Base-by-base conservation (phyloP, 2,113 vertebrate species). In the Hoplias malabaricus region DNA sequence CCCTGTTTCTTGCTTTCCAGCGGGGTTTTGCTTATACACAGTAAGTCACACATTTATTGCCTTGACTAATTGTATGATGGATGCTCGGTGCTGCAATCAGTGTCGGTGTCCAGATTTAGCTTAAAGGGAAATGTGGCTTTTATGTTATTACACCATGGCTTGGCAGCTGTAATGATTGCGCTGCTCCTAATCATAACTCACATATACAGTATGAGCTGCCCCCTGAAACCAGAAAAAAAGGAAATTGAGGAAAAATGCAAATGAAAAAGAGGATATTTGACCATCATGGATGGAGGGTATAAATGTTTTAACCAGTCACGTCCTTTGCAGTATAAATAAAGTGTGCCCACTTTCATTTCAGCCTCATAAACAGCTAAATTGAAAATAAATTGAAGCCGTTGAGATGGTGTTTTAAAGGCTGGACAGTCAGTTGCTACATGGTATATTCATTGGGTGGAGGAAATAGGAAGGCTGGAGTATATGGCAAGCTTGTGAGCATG, bases 401-500 rank as follows among this genome's bases (percentile, higher is more conserved):
- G 57, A 80, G 36, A 61, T 84, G 72, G 27, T 71, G 76, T 87
- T 90, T n/a, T 86, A 77, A 84, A 61, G 82, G 81, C 33, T 50
- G 72, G 67, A 54, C 29, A 65, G 69, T 78, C 72, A 65, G 86
- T 85, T 86, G 79, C 82, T 65, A 82, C 56, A 84, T 48, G 16
- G 75, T 79, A 77, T 70, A 53, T 81, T 84, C 36, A 84, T 82
- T 80, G 70, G 63, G 65, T 78, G 78, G 67, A 80, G 71, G 79
- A 86, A 85, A 80, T 70, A 57, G 68, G 67, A 75, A 66, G 56
- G 84, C 34, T 75, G 69, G 68, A 76, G 77, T 84, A 85, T 81
- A 87, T 88, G 86, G 88, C 82, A 80, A 82, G 84, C 78, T 23
- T 59, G 42, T 78, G 86, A 85, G 83, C 87, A 86, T 69, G 86